Base-by-base conservation (phyloP, 2,888 invertebrate species). In the Drosophila nr. fundita region DNA sequence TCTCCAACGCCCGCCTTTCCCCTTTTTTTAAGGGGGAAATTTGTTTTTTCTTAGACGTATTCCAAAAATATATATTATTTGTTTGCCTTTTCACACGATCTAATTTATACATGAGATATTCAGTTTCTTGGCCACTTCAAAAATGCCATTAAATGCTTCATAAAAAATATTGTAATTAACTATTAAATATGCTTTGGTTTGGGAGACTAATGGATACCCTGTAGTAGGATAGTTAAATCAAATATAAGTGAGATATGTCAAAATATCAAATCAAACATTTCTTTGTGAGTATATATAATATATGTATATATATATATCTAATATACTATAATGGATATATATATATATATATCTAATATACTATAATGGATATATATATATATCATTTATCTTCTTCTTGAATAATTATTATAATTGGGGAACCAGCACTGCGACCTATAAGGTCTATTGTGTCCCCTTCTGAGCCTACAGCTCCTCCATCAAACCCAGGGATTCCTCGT, bases 161-260 rank as follows among this genome's bases (percentile, higher is more conserved):
- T 79, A 65, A 87, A 87, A 84, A 78, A 76, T 68, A 57, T 73
- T 78, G 64, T 68, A 65, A 73, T 77, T 87, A 77, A 60, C n/a
- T n/a, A 0, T n/a, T 1, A 18, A 49, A 3, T n/a, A 7, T 21
- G 1, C 0, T 2, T 2, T 1, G 13, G 7, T 18, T 18, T 27
- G 13, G 24, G 0, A 4, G 13, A 10, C 40, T 29, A 1, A 6
- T 2, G 21, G 21, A 29, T 68, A 42, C 49, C 36, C 69, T 54
- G 6, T 10, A 40, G 18, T 38, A 38, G 38, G 3, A 21, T 21
- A 42, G 11, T 21, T 42, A 0, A 42, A 21, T 48, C 21, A 45
- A 8, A 13, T 45, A 7, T 7, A 27, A 21, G 1, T 11, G 24
- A 34, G 27, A n/a, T 11, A 11, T 27, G 2, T 18, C 15, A n/a